Conservation (phyloP, 2,797 vertebrate species). For the Merluccius polli region DNA sequence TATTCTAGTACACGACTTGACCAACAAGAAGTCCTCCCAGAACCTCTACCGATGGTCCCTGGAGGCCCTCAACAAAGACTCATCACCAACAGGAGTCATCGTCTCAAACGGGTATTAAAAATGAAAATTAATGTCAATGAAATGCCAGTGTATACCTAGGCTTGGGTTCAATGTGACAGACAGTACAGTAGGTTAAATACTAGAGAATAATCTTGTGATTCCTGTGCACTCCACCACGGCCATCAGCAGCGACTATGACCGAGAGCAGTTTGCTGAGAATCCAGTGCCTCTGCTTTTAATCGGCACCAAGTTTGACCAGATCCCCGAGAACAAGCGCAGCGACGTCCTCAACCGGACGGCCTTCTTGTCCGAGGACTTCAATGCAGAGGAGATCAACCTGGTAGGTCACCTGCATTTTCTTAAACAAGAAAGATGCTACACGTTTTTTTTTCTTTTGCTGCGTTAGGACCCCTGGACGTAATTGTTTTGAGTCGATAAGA, state of each 20-base stretch:
- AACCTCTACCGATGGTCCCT: constrained; percentile 95
- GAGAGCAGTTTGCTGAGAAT: constrained; percentile 94
- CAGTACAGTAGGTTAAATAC: not conserved
- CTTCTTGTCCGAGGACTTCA: constrained; percentile 97
- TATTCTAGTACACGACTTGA: constrained; percentile 96
- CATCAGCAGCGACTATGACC: constrained; percentile 85
- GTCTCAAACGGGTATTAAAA: constrained; percentile 90
- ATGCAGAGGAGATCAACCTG: constrained; percentile 96
- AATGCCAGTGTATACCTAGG: not conserved
- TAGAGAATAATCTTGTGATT: not conserved
- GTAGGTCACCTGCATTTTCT: constrained; percentile 56
- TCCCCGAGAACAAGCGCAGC: constrained; percentile 88
- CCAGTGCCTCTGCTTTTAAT: constrained; percentile 91
- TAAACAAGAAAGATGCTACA: not conserved
- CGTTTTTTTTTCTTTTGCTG: not conserved
- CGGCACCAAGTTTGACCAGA: constrained; percentile 97
- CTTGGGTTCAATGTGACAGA: not conserved
- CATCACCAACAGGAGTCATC: constrained; percentile 87
- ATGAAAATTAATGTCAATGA: not conserved
- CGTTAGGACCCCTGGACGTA: not conserved
- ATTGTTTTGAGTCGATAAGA: not conserved
- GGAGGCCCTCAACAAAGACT: constrained; percentile 91
- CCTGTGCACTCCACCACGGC: not conserved
- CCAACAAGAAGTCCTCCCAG: constrained; percentile 98
- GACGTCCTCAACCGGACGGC: constrained; percentile 90